Evolutionary conservation across 2,888 invertebrate species (phyloP), one percentile per base, ranked within the genome.

Genomic region (Epirrhoe tristata): DNA sequence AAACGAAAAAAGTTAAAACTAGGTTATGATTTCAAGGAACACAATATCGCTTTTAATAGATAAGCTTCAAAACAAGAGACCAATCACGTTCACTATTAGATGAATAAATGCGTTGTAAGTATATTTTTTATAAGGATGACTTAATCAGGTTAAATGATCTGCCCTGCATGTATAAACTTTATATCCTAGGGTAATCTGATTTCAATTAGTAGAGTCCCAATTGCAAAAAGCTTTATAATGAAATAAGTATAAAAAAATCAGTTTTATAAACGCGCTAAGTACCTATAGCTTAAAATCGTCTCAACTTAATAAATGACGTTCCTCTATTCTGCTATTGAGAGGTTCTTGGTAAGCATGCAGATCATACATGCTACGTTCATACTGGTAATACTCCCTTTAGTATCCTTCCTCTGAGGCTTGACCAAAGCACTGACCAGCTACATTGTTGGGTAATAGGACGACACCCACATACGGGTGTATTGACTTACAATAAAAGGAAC

Each of bases 401-500:
- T 43, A 62, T 58, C 3, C 50, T 57, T 5, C 12, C 43, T 60
- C 65, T 46, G n/a, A 60, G 81, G 78, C 77, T 81, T 81, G 78
- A 77, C 80, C 77, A 75, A 24, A 74, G 66, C 66, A 69, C 64
- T 66, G 64, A 58, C 61, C 69, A 16, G 46, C 80, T 77, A 82
- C 90, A 89, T 91, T 90, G 90, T 74, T 81, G 79, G 82, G 86
- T 90, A 90, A 89, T 87, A 81, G 85, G 72, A 67, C 69, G 72
- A 76, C 85, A 80, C 90, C 91, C 89, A 88, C 88, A 92, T 91
- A 87, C 85, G 87, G 89, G 90, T 83, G 80, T 91, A 93, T 93
- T 92, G 92, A 93, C 89, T 87, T 83, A 88, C 88, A 91, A 93
- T 92, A 91, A 90, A 90, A 80, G 88, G 88, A 91, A 90, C 90